Conservation (phyloP, 2,888 invertebrate species). For the Parascotia fuliginaria region DNA sequence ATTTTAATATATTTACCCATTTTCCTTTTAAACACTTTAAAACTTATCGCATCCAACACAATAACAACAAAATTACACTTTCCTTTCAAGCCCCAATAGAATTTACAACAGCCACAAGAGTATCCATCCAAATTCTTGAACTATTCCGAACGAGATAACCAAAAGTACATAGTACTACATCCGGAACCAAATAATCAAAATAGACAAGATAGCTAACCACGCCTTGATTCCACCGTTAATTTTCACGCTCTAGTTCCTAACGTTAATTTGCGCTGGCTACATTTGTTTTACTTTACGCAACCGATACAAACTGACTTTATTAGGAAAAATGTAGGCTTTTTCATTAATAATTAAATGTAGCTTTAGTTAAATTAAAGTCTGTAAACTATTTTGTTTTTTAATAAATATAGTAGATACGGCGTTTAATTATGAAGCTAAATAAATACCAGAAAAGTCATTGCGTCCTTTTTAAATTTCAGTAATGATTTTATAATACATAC, state of each 20-base stretch:
- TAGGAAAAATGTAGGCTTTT: constrained; percentile 5
- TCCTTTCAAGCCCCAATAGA: no score
- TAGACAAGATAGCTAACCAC: constrained; percentile 7
- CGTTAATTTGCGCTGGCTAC: constrained; percentile 23
- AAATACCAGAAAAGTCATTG: no score
- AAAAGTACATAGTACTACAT: not conserved
- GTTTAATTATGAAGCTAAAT: no score
- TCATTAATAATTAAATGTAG: constrained; percentile 6
- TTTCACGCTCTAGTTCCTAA: constrained; percentile 23
- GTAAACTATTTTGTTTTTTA: not conserved
- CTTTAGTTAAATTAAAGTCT: not conserved
- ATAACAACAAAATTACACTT: no score
- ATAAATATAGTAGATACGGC: no score
- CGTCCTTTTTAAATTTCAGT: no score
- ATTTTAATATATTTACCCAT: no score
- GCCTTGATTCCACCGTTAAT: constrained; percentile 29
- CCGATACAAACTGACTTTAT: constrained; percentile 14
- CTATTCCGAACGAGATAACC: not conserved
- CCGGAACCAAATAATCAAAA: constrained; percentile 18
- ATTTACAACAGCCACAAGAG: no score
- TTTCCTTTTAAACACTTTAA: no score
- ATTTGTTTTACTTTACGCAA: constrained; percentile 21
- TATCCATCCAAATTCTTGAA: not conserved
- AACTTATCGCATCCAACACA: no score
- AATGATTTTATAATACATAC: no score